Evolutionary conservation across 2,797 vertebrate genomes (phyloP).

Genomic region (Leptatherina wallacei): DNA sequence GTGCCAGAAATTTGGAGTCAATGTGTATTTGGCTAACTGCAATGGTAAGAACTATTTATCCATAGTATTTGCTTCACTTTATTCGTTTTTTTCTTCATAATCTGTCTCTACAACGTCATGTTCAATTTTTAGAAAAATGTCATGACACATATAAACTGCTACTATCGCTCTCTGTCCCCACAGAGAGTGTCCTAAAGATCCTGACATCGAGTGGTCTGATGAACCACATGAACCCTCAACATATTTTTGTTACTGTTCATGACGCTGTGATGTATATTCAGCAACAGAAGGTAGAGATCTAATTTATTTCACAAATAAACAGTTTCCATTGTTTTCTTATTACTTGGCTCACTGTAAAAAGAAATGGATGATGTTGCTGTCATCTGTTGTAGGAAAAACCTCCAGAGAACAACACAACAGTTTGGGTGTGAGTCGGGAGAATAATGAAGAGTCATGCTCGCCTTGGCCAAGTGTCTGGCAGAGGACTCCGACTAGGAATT

Average conservation of each 20-base stretch:
- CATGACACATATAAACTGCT: not conserved
- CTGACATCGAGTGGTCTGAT: slow-evolving; percentile 88
- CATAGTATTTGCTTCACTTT: not conserved
- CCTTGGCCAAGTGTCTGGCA: slow-evolving; percentile 6
- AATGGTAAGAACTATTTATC: slow-evolving; percentile 79
- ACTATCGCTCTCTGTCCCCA: slow-evolving; percentile 8
- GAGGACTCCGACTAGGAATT: not conserved
- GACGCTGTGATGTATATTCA: slow-evolving; percentile 89
- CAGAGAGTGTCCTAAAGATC: slow-evolving; percentile 88
- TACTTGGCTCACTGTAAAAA: not conserved
- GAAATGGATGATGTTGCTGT: not conserved
- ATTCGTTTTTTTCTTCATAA: not conserved
- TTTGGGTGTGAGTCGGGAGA: slow-evolving; percentile 81
- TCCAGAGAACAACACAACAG: slow-evolving; percentile 79
- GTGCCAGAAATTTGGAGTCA: slow-evolving; percentile 86
- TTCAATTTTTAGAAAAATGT: not conserved
- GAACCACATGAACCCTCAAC: slow-evolving; percentile 88
- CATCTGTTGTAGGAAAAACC: slow-evolving; percentile 78
- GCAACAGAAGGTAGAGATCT: slow-evolving; percentile 79
- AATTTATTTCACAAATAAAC: not conserved
- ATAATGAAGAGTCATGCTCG: slow-evolving; percentile 11
- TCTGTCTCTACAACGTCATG: not conserved
- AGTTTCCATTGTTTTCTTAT: not conserved
- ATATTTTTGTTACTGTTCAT: slow-evolving; percentile 91
- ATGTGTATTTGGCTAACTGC: slow-evolving; percentile 86